Base-by-base conservation (phyloP, 2,888 invertebrate genomes). In the Sceliomorpha sp. region DNA sequence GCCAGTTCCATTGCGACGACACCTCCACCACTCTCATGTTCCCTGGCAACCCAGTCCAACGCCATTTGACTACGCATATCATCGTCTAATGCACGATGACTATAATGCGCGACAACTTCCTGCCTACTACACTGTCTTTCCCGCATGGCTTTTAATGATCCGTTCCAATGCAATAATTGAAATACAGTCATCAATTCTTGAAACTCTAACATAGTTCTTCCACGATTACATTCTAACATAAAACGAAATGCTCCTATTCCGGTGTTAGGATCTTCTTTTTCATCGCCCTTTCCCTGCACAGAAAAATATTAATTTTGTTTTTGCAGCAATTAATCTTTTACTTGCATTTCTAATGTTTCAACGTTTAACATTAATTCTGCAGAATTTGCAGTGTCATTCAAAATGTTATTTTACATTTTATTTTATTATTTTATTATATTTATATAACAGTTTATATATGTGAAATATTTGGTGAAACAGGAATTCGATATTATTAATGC, bases 121-220 rank as follows among this genome's bases (percentile, higher is more conserved):
- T 97, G 97, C 76, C 97, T 91, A 67, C 97, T 97, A 89, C 98
- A 98, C 88, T 97, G 97, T 36, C 97, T 91, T 88, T 98, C 97
- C 39, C 97, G 91, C 97, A 98, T 97, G 36, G 97, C 97, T 79
- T 97, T 95, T 78, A 98, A 89, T 75, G 96, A 96, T n/a, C 98
- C 98, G 88, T 98, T 98, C 98, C 98, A 98, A 89, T 98, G 98
- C 48, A 98, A 91, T 75, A 98, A 90, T 89, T 98, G 97, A 89
- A 98, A 98, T 40, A 98, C 97, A n/a, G 97, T 98, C 98, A 98
- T 98, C 81, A 98, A 90, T 88, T 98, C 97, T 89, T 98, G 97
- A 90, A 97, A 98, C 89, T 98, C 97, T 73, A 98, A 90, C 97
- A 98, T 97, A 48, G 97, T 97, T 73, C 96, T 93, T 0, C 92